Conservation (phyloP, 2,113 vertebrate species). For the Spermophilus dauricus region DNA sequence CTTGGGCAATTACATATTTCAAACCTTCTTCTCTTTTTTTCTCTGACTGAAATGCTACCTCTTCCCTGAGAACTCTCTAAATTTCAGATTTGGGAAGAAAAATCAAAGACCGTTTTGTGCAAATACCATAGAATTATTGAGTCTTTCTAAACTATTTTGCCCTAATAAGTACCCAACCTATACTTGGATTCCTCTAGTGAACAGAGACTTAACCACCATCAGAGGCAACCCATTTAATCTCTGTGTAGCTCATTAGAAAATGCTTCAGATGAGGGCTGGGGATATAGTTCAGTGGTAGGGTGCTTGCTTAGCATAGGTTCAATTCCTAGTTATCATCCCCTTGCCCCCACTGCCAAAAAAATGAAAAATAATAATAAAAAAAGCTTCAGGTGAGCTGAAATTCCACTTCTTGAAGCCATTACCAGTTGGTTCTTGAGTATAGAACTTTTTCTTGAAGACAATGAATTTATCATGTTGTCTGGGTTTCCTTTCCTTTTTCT, state of each 20-base stretch:
- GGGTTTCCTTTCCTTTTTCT: not conserved
- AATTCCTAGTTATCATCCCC: too few relatives aligned
- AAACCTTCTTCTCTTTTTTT: not conserved
- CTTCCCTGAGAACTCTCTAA: not conserved
- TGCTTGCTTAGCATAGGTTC: too few relatives aligned
- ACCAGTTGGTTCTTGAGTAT: not conserved
- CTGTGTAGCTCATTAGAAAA: not conserved
- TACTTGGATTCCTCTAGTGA: not conserved
- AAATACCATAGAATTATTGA: not conserved
- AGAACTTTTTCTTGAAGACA: slow-evolving; percentile 32
- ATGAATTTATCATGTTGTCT: not conserved
- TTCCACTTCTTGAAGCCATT: not conserved
- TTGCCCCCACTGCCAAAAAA: too few relatives aligned
- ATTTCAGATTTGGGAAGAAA: not conserved
- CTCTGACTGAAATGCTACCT: not conserved
- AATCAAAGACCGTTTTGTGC: not conserved
- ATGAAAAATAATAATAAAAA: too few relatives aligned
- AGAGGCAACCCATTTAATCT: not conserved
- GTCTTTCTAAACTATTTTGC: not conserved
- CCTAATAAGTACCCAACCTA: not conserved
- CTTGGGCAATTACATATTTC: not conserved
- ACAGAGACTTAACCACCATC: not conserved
- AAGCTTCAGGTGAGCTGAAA: not conserved
- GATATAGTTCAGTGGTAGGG: too few relatives aligned
- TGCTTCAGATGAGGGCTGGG: not conserved